A percentile compares a stretch with the other conserved stretches of the same genome.
phyloP scores from a whole-genome alignment of 2,797 vertebrate genomes.

The Melanotaenia parkinsoni region DNA sequence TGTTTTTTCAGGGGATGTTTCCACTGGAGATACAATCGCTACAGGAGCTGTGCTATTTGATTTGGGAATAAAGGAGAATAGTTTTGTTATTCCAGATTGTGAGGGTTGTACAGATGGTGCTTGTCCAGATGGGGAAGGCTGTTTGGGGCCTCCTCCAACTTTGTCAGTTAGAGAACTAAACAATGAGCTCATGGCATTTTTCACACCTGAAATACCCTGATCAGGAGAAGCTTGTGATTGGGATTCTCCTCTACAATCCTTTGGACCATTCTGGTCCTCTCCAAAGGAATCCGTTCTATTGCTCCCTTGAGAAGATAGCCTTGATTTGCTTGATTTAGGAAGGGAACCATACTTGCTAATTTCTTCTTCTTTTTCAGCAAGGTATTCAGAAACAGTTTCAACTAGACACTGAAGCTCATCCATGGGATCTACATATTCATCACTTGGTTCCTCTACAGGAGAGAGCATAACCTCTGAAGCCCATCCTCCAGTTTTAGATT shows the following conservation, averaged over 20 bases:
- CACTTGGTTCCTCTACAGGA: slow-evolving; percentile 86
- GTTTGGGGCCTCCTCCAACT: slow-evolving; percentile 86
- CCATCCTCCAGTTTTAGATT: slow-evolving; percentile 76
- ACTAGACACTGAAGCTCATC: slow-evolving; percentile 96
- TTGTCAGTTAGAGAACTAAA: slow-evolving; percentile 88
- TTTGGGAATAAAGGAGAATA: slow-evolving; percentile 82
- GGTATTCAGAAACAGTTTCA: slow-evolving; percentile 96
- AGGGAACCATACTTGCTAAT: slow-evolving; percentile 91
- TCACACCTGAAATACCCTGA: slow-evolving; percentile 82
- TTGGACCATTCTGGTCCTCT: slow-evolving; percentile 69
- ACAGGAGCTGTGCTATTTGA: slow-evolving; percentile 76
- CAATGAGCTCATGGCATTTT: slow-evolving; percentile 89
- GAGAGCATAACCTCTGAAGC: slow-evolving; percentile 81
- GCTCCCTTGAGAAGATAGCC: slow-evolving; percentile 76
- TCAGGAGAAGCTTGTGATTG: slow-evolving; percentile 54
- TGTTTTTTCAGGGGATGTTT: slow-evolving; percentile 70
- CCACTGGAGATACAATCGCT: slow-evolving; percentile 79
- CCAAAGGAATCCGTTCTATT: slow-evolving; percentile 72
- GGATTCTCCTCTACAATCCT: slow-evolving; percentile 63
- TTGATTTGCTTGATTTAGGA: slow-evolving; percentile 84
- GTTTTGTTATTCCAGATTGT: slow-evolving; percentile 78
- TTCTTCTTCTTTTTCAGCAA: slow-evolving; percentile 98
- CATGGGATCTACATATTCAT: slow-evolving; percentile 91
- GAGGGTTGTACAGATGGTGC: slow-evolving; percentile 60
- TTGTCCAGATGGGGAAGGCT: slow-evolving; percentile 72